These are phyloP conservation scores for Phrynocephalus vlangalii DNA, from an alignment of 2,797 vertebrate genomes.

Conservation along the genomic window DNA sequence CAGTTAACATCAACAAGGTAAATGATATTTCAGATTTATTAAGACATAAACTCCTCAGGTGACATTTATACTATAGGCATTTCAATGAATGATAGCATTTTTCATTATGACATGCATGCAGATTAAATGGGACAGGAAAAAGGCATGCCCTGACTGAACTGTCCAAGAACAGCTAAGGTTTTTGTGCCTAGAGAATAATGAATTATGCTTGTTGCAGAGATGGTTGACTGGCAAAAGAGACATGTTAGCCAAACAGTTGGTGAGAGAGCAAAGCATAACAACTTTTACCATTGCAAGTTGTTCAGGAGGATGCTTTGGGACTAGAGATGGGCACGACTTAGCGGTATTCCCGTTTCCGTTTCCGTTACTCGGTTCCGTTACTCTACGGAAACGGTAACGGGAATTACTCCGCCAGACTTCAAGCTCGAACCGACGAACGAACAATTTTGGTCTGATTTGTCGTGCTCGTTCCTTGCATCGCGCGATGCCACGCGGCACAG, in stretches of 20 bases:
- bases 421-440: too few relatives aligned
- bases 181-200: not conserved
- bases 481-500: too few relatives aligned
- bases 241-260: not conserved
- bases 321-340: too few relatives aligned
- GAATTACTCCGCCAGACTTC: too few relatives aligned
- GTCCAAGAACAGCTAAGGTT: not conserved
- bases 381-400: too few relatives aligned
- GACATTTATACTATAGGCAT: constrained; percentile 8
- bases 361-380: too few relatives aligned
- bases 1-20: constrained; percentile 38
- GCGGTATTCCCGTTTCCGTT: too few relatives aligned
- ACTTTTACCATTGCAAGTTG: not conserved
- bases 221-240: not conserved
- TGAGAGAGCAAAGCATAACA: not conserved
- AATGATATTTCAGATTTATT: constrained; percentile 35
- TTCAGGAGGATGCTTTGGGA: not conserved
- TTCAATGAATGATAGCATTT: constrained; percentile 33
- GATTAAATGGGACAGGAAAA: constrained; percentile 23
- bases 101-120: constrained; percentile 17
- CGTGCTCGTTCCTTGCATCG: too few relatives aligned
- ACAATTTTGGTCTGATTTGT: too few relatives aligned
- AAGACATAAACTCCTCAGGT: constrained; percentile 19
- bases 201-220: not conserved
- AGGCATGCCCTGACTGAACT: not conserved